Conservation (phyloP, 2,888 invertebrate species). For the Thymelicus sylvestris region DNA sequence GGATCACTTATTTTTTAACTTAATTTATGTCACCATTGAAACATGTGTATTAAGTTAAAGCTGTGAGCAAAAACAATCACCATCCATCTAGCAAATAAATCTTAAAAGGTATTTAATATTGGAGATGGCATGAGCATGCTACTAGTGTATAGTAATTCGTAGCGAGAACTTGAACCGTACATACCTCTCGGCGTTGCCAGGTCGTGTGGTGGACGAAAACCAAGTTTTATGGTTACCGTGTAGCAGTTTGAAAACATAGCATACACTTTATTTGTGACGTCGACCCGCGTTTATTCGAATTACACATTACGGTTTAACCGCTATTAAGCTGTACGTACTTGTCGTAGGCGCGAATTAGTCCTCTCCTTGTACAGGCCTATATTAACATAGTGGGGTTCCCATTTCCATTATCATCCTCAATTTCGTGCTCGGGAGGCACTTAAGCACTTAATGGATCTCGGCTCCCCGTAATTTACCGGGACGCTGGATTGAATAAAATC, state of each 20-base stretch:
- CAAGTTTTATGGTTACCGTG: conserved; percentile 19
- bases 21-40: conserved; percentile 53
- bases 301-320: conserved; percentile 29
- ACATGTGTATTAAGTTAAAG: conserved; percentile 79
- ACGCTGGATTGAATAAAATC: conserved; percentile 82
- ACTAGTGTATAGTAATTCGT: conserved; percentile 57
- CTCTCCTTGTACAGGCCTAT: conserved; percentile 67
- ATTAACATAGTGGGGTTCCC: conserved; percentile 81
- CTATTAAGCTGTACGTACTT: conserved; percentile 54
- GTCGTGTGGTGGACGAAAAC: conserved; percentile 14
- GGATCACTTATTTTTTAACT: no score
- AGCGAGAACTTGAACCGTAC: conserved; percentile 59
- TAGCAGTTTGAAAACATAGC: background rate
- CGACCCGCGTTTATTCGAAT: conserved; percentile 21
- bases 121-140: conserved; percentile 40
- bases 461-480: conserved; percentile 79
- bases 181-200: conserved; percentile 45
- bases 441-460: conserved; percentile 83
- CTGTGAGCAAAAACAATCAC: conserved; percentile 74
- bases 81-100: conserved; percentile 64
- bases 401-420: conserved; percentile 83
- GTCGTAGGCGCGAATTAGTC: conserved; percentile 63
- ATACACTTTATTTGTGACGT: background rate
- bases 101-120: conserved; percentile 59
- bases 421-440: conserved; percentile 82